Evolutionary conservation across 92 coral and sea anemone genomes (phyloP).

Genomic region (Metridium senile): DNA sequence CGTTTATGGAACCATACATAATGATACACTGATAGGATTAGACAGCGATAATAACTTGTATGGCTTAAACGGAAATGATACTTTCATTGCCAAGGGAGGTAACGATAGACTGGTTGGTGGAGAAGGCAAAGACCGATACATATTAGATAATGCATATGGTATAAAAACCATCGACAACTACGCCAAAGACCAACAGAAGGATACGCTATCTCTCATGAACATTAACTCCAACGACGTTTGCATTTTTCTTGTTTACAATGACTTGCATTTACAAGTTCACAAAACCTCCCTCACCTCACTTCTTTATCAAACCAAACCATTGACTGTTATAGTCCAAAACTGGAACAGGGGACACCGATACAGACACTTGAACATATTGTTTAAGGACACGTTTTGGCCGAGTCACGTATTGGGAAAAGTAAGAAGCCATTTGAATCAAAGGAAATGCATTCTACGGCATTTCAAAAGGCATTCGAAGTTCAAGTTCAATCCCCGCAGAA

Average conservation of each 20-base stretch:
- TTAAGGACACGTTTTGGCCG: constrained; percentile 45
- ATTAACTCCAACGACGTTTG: constrained; percentile 47
- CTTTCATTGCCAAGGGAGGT: constrained; percentile 35
- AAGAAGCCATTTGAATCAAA: neutral
- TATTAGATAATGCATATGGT: constrained; percentile 41
- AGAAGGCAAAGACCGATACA: constrained; percentile 43
- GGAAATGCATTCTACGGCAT: neutral
- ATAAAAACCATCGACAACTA: constrained; percentile 55
- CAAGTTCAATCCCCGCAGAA: neutral
- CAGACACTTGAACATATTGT: constrained; percentile 43
- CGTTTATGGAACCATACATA: constrained; percentile 55
- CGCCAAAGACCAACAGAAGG: constrained; percentile 48
- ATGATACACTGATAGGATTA: constrained; percentile 42
- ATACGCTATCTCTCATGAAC: constrained; percentile 42
- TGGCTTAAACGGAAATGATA: constrained; percentile 40
- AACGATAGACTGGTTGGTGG: constrained; percentile 55
- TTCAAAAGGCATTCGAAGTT: neutral
- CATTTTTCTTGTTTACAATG: constrained; percentile 35
- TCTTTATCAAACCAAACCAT: constrained; percentile 32
- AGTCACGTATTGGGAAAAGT: neutral
- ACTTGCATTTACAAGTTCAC: constrained; percentile 38
- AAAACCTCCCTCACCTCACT: constrained; percentile 12
- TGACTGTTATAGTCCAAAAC: constrained; percentile 39
- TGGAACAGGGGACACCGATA: constrained; percentile 39
- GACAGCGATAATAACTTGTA: constrained; percentile 37